Evolutionary conservation across 2,888 invertebrate species (phyloP), one percentile per base, ranked within the genome.

Genomic region (Lottia scabra): DNA sequence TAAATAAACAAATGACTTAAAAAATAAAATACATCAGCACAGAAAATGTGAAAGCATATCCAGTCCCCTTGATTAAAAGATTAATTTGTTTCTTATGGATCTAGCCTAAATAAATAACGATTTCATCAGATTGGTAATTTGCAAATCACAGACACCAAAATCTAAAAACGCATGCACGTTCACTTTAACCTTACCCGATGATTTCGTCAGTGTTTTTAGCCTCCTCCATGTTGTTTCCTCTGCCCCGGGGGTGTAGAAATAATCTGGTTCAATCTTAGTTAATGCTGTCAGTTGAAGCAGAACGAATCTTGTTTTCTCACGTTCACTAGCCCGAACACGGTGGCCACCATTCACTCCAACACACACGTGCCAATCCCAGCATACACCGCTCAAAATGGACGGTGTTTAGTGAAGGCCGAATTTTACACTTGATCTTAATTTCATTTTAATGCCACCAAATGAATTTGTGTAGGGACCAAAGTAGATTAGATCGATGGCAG

Each of bases 381-480:
- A 79, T 84, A 79, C 84, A 81, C 75, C 74, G 78, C 79, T 76
- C 77, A 84, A 80, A 69, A 83, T 84, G 83, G 84, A 82, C 77
- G 38, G 38, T 38, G 81, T 76, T 74, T 78, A 78, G 78, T 80
- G 79, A 73, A 79, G 76, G 78, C 38, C 82, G 79, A 80, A 80
- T 79, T 78, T 77, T 79, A 72, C 75, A 76, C 78, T 78, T 75
- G 77, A 75, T 75, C 78, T 79, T 80, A 80, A 79, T 77, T 77
- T 68, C 81, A 81, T 80, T 78, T 79, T 78, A 75, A 76, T 73
- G 71, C 76, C 73, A 69, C 71, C 76, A 76, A 70, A 80, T 79
- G 78, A 75, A 78, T 79, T 75, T 76, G 77, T 69, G 69, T 76
- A 75, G 72, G 70, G 74, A 71, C 73, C 73, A 68, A 71, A 70